These are phyloP conservation scores for Maniola jurtina DNA, from an alignment of 1,140 invertebrate genomes.

Conservation along the genomic window DNA sequence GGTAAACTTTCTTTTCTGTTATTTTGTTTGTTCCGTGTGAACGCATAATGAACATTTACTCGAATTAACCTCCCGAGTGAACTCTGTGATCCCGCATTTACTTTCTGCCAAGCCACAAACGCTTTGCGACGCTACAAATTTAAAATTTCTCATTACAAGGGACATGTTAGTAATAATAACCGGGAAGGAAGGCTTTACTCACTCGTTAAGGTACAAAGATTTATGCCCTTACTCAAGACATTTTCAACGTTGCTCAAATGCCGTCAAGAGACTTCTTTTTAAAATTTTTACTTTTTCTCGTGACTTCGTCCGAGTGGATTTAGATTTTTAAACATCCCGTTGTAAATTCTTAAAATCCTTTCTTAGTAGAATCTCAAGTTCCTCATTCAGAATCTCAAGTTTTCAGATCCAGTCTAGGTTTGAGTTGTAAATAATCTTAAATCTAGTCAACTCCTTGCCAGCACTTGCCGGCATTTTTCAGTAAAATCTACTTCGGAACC, in stretches of 20 bases:
- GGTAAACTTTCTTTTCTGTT: neutral
- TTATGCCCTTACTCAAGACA: neutral
- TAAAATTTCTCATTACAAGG: neutral
- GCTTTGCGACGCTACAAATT: neutral
- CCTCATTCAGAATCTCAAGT: no score
- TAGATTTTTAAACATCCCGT: no score
- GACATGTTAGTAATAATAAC: neutral
- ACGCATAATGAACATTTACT: constrained; percentile 1
- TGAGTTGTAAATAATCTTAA: no score
- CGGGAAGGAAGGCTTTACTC: neutral
- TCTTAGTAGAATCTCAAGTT: no score
- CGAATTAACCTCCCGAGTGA: neutral
- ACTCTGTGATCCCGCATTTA: neutral
- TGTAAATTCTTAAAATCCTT: no score
- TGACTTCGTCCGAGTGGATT: no score
- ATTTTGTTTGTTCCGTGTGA: neutral
- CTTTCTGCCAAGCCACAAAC: neutral
- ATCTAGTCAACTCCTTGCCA: no score
- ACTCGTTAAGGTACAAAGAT: neutral
- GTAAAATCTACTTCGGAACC: no score
- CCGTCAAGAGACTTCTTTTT: neutral
- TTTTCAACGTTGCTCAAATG: neutral
- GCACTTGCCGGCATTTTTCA: no score
- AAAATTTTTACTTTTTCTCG: no score
- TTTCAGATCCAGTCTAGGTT: no score